A percentile compares a stretch with the other conserved stretches of the same genome.
Evolutionary conservation across 2,113 vertebrate species (phyloP).

Genomic region (Lepisosteus oculatus): DNA sequence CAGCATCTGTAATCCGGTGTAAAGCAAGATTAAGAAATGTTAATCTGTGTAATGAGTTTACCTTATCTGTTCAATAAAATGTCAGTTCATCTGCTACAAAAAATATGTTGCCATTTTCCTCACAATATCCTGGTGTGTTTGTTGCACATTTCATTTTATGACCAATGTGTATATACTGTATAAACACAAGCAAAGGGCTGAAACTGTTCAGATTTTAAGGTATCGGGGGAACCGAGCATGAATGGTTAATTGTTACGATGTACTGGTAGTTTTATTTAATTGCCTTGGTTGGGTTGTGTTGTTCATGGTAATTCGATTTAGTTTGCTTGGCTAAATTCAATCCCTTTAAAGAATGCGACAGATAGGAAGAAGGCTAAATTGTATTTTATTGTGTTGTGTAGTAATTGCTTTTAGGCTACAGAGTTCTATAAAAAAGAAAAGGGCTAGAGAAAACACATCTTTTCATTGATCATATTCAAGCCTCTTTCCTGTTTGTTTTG

Average conservation of each 20-base stretch:
- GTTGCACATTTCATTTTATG: too few species aligned
- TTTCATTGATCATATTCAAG: conserved; percentile 11
- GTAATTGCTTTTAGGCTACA: conserved; percentile 29
- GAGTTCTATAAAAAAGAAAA: conserved; percentile 22
- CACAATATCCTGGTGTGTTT: too few species aligned
- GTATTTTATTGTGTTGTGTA: conserved; percentile 18
- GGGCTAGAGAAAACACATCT: neutral
- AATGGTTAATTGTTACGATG: conserved; percentile 39
- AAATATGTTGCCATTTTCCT: too few species aligned
- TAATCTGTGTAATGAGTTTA: too few species aligned
- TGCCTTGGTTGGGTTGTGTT: conserved; percentile 45
- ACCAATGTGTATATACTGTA: too few species aligned
- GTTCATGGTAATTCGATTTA: conserved; percentile 61
- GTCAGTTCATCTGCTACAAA: too few species aligned
- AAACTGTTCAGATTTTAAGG: neutral
- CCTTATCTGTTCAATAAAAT: too few species aligned
- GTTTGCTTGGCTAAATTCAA: conserved; percentile 43
- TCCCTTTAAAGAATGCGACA: conserved; percentile 46
- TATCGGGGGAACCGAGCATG: neutral
- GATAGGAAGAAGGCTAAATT: conserved; percentile 31
- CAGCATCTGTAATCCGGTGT: too few species aligned
- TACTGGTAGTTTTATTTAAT: conserved; percentile 33
- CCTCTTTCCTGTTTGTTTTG: conserved; percentile 7
- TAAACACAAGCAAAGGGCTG: too few species aligned
- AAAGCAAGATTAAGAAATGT: too few species aligned